A percentile compares a stretch with the other conserved stretches of the same genome.
Conservation (phyloP, 2,113 vertebrate species). For the Lasiurus borealis region DNA sequence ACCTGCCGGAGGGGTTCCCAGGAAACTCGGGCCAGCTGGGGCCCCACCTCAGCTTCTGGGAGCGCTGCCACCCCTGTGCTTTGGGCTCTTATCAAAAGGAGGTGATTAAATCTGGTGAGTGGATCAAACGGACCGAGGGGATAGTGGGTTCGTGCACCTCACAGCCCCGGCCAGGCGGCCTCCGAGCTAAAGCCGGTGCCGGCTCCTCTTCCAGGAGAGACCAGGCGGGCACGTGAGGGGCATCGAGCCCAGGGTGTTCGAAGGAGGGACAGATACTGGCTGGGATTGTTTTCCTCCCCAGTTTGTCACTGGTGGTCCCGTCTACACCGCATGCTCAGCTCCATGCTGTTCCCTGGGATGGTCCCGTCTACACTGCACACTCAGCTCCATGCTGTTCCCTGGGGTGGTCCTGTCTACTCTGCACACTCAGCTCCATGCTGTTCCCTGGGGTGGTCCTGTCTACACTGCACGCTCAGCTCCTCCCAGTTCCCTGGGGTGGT, state of each 20-base stretch:
- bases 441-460: too few species aligned
- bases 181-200: fast-evolving
- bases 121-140: not conserved
- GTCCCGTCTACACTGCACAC: too few species aligned
- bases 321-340: not conserved
- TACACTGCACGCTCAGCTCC: too few species aligned
- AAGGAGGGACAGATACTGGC: fast-evolving
- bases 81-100: not conserved
- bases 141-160: fast-evolving
- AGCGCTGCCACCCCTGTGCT: not conserved
- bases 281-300: too few species aligned
- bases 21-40: not conserved
- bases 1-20: not conserved
- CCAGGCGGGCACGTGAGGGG: fast-evolving
- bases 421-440: too few species aligned
- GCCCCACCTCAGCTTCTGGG: fast-evolving
- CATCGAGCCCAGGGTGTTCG: fast-evolving
- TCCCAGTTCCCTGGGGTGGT: not conserved
- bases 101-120: not conserved
- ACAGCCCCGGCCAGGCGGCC: not conserved
- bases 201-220: not conserved
- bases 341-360: too few species aligned
- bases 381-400: too few species aligned
- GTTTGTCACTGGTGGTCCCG: fast-evolving
- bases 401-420: too few species aligned